Percentiles rank a stretch among this genome's conserved stretches.
These are phyloP conservation scores for Agelas oroides DNA, from an alignment of 37 sponge, comb jelly and placozoan species.

Conservation along the genomic window DNA sequence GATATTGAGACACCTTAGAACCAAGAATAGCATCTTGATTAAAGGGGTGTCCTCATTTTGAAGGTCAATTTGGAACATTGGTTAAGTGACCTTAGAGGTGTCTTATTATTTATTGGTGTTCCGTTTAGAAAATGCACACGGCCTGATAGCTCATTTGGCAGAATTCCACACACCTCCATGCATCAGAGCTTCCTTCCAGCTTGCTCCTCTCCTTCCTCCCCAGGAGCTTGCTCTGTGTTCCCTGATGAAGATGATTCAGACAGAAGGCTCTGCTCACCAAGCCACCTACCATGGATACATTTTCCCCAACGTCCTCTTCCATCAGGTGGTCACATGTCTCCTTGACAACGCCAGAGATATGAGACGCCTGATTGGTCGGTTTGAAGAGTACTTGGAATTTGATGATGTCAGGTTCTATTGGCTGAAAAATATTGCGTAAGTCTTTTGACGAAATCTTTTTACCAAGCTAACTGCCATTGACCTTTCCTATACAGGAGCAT, in stretches of 20 bases:
- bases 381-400: conserved; percentile 43
- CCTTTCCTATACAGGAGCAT: conserved; percentile 19
- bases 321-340: conserved; percentile 22
- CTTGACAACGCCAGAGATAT: conserved; percentile 26
- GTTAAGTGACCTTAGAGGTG: too few relatives aligned
- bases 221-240: conserved; percentile 24
- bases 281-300: neutral
- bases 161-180: too few relatives aligned
- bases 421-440: conserved; percentile 69
- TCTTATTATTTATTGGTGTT: too few relatives aligned
- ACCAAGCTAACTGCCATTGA: neutral
- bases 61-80: too few relatives aligned
- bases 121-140: too few relatives aligned
- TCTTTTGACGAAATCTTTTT: neutral
- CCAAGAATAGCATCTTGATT: too few relatives aligned
- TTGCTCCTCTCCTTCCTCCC: too few relatives aligned
- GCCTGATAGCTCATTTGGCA: too few relatives aligned
- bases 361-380: conserved; percentile 18
- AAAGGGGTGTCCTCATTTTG: too few relatives aligned
- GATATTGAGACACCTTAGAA: too few relatives aligned
- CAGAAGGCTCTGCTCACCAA: conserved; percentile 29
- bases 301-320: conserved; percentile 42
- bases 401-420: conserved; percentile 62
- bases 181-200: too few relatives aligned
- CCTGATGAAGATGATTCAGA: conserved; percentile 32